Evolutionary conservation across 2,797 vertebrate species (phyloP).

Genomic region (Tympanoctomys barrerae): DNA sequence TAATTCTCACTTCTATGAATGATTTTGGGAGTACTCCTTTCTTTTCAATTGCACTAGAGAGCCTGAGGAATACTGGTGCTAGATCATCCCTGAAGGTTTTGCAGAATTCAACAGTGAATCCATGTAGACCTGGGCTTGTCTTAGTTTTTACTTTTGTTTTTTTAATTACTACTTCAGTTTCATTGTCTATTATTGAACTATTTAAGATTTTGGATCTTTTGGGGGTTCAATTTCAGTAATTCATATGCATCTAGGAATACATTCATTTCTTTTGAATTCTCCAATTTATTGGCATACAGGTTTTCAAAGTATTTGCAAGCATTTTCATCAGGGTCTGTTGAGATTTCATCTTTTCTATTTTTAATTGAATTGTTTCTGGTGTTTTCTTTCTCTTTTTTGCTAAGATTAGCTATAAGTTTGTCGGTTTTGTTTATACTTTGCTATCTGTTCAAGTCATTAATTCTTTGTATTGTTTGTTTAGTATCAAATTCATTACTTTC

Average conservation of each 20-base stretch:
- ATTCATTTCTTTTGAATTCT: neutral
- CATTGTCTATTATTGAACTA: neutral
- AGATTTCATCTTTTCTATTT: neutral
- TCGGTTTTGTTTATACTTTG: neutral
- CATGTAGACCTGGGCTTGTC: neutral
- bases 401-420: neutral
- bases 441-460: neutral
- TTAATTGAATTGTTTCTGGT: neutral
- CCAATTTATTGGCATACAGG: neutral
- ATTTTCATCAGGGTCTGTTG: neutral
- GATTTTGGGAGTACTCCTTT: neutral
- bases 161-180: neutral
- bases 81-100: neutral
- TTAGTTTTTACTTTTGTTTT: neutral
- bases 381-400: neutral
- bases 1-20: neutral
- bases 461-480: neutral
- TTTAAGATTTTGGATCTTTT: neutral
- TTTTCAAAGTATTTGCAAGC: neutral
- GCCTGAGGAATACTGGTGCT: neutral
- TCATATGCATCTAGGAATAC: neutral
- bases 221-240: neutral
- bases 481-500: neutral
- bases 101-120: neutral
- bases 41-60: neutral